Evolutionary conservation across 2,888 invertebrate species (phyloP).

Genomic region (Dione vanillae): DNA sequence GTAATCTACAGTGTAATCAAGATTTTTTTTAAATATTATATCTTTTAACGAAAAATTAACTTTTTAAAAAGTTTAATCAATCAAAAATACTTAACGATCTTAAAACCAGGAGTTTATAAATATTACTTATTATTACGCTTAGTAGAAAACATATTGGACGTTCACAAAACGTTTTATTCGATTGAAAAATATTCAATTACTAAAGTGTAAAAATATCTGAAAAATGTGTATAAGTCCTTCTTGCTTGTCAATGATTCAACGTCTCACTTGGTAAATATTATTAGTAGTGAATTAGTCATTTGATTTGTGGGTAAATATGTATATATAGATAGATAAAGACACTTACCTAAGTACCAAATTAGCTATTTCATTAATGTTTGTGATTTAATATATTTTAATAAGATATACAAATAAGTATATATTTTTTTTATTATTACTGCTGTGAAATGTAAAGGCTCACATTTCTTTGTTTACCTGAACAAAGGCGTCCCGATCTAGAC

Average conservation of each 20-base stretch:
- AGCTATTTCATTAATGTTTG: not conserved
- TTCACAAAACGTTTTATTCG: too few relatives aligned
- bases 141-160: too few relatives aligned
- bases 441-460: conserved; percentile 1
- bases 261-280: not conserved
- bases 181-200: too few relatives aligned
- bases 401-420: not conserved
- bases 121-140: too few relatives aligned
- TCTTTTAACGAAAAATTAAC: too few relatives aligned
- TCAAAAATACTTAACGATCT: too few relatives aligned
- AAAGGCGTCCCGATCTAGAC: not conserved
- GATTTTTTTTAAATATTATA: too few relatives aligned
- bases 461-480: conserved; percentile 7
- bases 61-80: too few relatives aligned
- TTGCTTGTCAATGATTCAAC: conserved; percentile 34
- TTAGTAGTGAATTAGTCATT: conserved; percentile 3
- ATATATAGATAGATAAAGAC: not conserved
- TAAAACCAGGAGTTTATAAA: too few relatives aligned
- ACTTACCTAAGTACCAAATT: not conserved
- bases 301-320: not conserved
- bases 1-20: too few relatives aligned
- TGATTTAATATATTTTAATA: not conserved
- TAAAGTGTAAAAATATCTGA: too few relatives aligned
- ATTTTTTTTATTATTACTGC: not conserved
- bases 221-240: conserved; percentile 51